Conservation (phyloP, 2,888 invertebrate genomes). For the Tridacna gigas region DNA sequence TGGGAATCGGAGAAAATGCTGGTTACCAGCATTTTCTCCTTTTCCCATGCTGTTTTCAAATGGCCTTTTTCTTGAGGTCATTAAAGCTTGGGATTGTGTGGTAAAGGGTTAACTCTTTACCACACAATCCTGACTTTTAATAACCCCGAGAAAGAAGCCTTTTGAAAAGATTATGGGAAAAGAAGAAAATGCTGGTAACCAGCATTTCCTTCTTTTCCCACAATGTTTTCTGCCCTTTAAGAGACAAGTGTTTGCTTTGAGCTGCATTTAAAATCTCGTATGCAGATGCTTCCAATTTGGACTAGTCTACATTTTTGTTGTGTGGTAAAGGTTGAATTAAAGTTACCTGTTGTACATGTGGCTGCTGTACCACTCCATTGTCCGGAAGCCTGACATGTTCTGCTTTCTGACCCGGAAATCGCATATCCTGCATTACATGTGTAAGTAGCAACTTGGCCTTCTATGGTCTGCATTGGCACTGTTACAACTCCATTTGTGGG, state of each 20-base stretch:
- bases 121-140: too few species aligned
- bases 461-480: slow-evolving; percentile 10
- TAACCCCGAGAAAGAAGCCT: too few species aligned
- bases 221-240: too few species aligned
- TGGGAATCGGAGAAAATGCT: background rate
- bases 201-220: background rate
- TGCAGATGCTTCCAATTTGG: background rate
- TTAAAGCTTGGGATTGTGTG: too few species aligned
- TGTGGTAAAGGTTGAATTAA: too few species aligned
- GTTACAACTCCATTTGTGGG: background rate
- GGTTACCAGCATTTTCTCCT: background rate
- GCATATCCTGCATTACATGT: slow-evolving; percentile 51
- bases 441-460: slow-evolving; percentile 42
- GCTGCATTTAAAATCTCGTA: background rate
- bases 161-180: background rate
- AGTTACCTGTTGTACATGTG: slow-evolving; percentile 18
- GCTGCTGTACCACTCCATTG: slow-evolving; percentile 34
- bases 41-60: too few species aligned
- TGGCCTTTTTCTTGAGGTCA: too few species aligned
- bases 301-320: background rate
- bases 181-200: background rate
- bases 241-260: too few species aligned
- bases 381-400: slow-evolving; percentile 40
- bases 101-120: too few species aligned
- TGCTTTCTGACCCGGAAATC: slow-evolving; percentile 34